Evolutionary conservation across 2,113 vertebrate genomes (phyloP), one percentile per base, ranked within the genome.

Genomic region (Orthonyx spaldingii): DNA sequence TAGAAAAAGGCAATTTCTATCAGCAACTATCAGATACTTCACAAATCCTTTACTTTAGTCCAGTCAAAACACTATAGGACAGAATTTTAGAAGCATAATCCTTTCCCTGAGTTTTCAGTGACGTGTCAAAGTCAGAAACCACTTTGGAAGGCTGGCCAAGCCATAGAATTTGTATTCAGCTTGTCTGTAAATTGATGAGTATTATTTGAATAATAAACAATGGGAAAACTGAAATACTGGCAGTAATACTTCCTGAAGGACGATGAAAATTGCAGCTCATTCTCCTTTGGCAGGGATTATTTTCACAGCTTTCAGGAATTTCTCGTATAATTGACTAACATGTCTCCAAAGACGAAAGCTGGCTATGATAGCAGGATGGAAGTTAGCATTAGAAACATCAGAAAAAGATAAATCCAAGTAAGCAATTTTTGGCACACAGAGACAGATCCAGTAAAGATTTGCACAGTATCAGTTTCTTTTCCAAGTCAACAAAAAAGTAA

Each of bases 331-430:
- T 16, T 85, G 70, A 82, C 74, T 65, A 87, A 84, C 7, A 9
- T 44, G 84, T 84, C 93, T 94, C 65, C 65, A 82, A 91, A 87
- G 77, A 87, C 39, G 24, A 94, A 92, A 92, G 69, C 84, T 66
- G 84, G 37, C 52, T 75, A n/a, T 44, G 85, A 90, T 32, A 81
- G 68, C 56, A 87, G 80, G 57, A 89, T 77, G 60, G 32, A 65
- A 92, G 69, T 68, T 71, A 79, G 60, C 20, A 19, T 52, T 91
- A 75, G 49, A 91, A 92, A 46, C 37, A 66, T 28, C 33, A 87
- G 57, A 60, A 94, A 86, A 66, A 35, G 78, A 63, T 59, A 81
- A 91, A 80, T 53, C n/a, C 33, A 63, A 74, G 33, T 63, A 86
- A 78, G 21, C 19, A 24, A 33, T 41, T 92, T 92, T 75, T 84